A percentile compares a stretch with the other conserved stretches of the same genome.
Conservation (phyloP, 2,113 vertebrate genomes). For the Halcyon senegalensis region DNA sequence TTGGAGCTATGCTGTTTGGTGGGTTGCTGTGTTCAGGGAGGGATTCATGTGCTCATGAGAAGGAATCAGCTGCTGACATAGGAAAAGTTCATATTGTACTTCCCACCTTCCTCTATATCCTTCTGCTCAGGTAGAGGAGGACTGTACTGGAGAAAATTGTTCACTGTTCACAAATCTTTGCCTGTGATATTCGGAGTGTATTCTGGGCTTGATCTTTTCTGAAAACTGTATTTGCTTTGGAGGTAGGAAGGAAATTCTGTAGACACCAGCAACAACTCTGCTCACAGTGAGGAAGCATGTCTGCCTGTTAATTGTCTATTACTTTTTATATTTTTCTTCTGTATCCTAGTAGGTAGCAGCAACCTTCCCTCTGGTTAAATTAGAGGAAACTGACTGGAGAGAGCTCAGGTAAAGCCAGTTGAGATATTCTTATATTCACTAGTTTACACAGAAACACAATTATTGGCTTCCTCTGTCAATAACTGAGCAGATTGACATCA, state of each 20-base stretch:
- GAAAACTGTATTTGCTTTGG: background rate
- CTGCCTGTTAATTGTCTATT: background rate
- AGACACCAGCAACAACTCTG: background rate
- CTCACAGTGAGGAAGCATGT: background rate
- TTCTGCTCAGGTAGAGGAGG: background rate
- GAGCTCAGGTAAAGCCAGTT: background rate
- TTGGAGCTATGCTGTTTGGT: background rate
- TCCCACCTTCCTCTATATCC: background rate
- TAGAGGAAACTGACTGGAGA: background rate
- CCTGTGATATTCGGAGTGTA: background rate
- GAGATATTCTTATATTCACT: background rate
- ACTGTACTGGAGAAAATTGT: background rate
- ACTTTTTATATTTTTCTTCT: background rate
- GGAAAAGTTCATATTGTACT: background rate
- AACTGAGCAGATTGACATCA: background rate
- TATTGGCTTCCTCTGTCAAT: background rate
- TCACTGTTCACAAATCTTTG: background rate
- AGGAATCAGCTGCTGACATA: background rate
- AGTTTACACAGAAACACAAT: background rate
- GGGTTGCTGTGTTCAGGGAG: background rate
- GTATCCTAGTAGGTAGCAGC: background rate
- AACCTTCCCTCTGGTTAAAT: background rate
- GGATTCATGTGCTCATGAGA: fast-evolving
- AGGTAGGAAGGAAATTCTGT: background rate
- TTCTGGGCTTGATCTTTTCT: background rate